A percentile compares a stretch with the other conserved stretches of the same genome.
These are phyloP conservation scores for Leptopilina clavipes DNA, from an alignment of 1,140 invertebrate species.

Conservation along the genomic window DNA sequence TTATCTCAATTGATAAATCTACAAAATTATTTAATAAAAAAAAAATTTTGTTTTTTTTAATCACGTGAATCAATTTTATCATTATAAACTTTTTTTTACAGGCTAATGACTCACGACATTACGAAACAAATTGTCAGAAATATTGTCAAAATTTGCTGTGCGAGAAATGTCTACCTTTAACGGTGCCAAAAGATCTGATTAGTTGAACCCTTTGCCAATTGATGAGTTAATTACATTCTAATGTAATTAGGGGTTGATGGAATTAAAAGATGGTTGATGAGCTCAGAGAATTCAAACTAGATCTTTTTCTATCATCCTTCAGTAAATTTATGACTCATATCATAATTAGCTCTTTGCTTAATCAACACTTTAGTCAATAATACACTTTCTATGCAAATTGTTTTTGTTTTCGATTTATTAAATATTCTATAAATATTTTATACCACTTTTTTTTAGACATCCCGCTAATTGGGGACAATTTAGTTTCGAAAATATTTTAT, in stretches of 20 bases:
- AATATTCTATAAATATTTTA: background rate
- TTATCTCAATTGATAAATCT: background rate
- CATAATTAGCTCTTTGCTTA: background rate
- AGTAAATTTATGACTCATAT: background rate
- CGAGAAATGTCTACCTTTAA: no score
- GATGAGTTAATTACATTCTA: constrained; percentile 20
- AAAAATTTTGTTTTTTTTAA: background rate
- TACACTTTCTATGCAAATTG: no score
- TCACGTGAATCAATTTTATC: background rate
- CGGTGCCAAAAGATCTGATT: background rate
- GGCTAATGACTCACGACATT: no score
- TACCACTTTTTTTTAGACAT: background rate
- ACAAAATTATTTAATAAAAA: background rate
- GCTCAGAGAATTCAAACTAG: background rate
- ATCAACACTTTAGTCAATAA: no score
- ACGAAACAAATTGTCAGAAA: no score
- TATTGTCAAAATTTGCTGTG: no score
- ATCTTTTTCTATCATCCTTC: background rate
- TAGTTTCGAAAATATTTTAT: background rate
- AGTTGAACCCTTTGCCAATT: background rate
- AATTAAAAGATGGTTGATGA: constrained; percentile 6
- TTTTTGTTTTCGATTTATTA: no score
- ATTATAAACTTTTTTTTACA: background rate
- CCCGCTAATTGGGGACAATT: background rate
- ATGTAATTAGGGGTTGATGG: background rate